phyloP scores from a whole-genome alignment of 2,797 vertebrate species.

The Mus minutoides region DNA sequence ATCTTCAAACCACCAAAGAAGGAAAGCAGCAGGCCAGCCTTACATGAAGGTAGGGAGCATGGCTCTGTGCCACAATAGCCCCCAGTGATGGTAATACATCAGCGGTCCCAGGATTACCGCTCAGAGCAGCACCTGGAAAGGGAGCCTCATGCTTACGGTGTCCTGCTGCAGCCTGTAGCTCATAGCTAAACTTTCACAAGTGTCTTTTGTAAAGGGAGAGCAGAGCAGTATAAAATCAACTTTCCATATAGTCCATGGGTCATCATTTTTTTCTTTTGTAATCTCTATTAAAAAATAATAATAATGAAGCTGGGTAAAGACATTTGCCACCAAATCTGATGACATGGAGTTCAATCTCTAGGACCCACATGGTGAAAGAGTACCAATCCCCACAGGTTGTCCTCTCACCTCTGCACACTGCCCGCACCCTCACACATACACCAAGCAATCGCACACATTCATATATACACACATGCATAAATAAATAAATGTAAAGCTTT shows the following conservation, averaged over 20 bases:
- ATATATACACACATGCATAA: background rate
- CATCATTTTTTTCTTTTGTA: background rate
- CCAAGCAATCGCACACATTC: background rate
- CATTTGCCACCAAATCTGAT: background rate
- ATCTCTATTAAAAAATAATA: background rate
- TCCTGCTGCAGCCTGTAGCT: background rate
- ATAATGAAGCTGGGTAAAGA: background rate
- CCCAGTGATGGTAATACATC: background rate
- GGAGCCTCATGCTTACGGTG: too few relatives aligned
- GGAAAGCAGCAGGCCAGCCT: background rate
- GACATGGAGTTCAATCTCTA: background rate
- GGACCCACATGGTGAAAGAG: background rate
- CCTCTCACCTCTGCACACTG: background rate
- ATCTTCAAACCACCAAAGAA: background rate
- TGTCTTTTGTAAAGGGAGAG: background rate
- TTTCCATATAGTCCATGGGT: background rate
- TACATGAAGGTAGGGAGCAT: accelerated
- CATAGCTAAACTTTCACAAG: background rate
- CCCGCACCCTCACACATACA: too few relatives aligned
- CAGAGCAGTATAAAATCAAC: background rate
- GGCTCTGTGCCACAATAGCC: background rate
- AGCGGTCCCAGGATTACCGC: background rate
- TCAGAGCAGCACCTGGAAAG: background rate
- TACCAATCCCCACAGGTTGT: background rate
- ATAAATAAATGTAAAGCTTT: background rate